These are phyloP conservation scores for Myiotriccus ornatus DNA, from an alignment of 2,797 vertebrate genomes.

Conservation along the genomic window DNA sequence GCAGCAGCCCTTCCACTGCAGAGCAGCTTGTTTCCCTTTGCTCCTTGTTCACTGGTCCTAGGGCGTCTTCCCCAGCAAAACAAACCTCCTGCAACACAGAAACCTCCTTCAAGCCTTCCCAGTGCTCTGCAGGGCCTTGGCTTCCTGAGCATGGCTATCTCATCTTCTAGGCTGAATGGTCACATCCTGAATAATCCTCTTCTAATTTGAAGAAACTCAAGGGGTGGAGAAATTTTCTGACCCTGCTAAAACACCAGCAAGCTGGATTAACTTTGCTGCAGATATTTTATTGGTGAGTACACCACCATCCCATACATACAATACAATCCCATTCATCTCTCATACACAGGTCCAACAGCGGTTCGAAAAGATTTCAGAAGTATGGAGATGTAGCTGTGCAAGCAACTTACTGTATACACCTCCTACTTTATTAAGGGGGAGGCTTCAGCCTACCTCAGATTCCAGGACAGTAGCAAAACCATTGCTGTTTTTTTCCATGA, in stretches of 20 bases:
- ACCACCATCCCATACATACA: too few relatives aligned
- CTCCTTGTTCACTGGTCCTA: not conserved
- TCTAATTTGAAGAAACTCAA: not conserved
- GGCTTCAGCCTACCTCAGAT: not conserved
- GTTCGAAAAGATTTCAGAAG: not conserved
- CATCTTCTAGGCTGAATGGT: not conserved
- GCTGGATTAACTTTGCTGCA: not conserved
- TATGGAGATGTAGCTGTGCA: not conserved
- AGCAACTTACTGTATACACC: not conserved
- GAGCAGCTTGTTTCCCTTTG: not conserved
- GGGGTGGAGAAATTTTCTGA: not conserved
- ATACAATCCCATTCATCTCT: not conserved
- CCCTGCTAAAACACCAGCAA: not conserved
- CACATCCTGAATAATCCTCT: not conserved
- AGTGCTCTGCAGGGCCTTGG: not conserved
- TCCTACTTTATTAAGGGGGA: not conserved
- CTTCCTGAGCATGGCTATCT: not conserved
- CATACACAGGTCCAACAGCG: not conserved
- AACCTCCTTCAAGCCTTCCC: not conserved
- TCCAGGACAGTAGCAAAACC: not conserved
- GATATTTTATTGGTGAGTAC: not conserved
- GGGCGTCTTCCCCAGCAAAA: not conserved
- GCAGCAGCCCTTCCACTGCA: not conserved
- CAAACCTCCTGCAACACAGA: not conserved
- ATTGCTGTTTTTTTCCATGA: not conserved